Conservation (phyloP, 2,113 vertebrate species). For the Choloepus hoffmanni region DNA sequence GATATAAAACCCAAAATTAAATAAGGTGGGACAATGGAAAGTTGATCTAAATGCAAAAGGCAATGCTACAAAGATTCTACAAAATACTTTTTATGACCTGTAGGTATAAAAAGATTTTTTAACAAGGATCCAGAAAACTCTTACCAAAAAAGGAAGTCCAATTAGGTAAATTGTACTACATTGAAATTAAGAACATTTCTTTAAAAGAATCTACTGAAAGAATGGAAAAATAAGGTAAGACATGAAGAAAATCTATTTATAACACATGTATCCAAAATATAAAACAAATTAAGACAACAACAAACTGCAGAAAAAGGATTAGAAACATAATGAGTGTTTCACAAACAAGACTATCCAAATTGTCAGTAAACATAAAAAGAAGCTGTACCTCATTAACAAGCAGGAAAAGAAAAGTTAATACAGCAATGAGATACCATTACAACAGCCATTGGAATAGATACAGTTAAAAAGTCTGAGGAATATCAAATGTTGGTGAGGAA, state of each 20-base stretch:
- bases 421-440: background rate
- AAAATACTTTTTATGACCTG: background rate
- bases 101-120: background rate
- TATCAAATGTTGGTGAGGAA: background rate
- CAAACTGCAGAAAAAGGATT: background rate
- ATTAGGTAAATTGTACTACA: background rate
- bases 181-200: background rate
- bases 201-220: background rate
- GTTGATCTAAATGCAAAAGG: background rate
- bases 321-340: background rate
- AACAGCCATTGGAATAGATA: background rate
- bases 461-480: background rate
- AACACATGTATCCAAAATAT: background rate
- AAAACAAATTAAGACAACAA: no score
- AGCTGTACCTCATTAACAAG: background rate
- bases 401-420: background rate
- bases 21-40: background rate
- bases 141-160: background rate
- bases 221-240: constrained; percentile 1
- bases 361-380: background rate
- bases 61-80: background rate
- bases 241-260: background rate
- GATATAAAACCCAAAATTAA: background rate
- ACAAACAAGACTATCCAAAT: background rate
- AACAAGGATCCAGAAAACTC: background rate